Percentiles rank a stretch among this genome's conserved stretches.
phyloP scores from a whole-genome alignment of 2,888 invertebrate genomes.

The Drosophila siamana region DNA sequence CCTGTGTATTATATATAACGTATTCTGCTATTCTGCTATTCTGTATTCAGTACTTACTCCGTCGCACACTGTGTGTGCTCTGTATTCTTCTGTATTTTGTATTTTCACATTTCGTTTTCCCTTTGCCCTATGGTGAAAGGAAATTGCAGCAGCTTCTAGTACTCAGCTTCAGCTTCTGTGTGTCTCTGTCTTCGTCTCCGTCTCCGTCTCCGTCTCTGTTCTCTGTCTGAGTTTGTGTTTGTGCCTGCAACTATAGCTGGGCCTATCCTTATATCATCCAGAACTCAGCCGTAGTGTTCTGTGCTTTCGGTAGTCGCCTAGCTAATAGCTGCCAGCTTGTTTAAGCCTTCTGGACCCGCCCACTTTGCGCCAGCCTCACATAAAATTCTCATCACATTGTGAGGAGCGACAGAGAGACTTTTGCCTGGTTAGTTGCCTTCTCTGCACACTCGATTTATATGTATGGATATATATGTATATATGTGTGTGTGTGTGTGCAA shows the following conservation, averaged over 20 bases:
- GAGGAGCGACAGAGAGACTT: constrained; percentile 32
- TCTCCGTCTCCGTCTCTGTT: no score
- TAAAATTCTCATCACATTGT: constrained; percentile 58
- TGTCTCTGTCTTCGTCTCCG: no score
- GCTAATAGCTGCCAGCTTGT: constrained; percentile 76
- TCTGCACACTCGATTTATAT: constrained; percentile 61
- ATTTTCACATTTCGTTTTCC: constrained; percentile 59
- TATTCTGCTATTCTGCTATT: constrained; percentile 14
- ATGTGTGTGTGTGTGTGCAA: constrained; percentile 28
- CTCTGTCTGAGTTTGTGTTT: not conserved
- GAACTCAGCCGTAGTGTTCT: constrained; percentile 5
- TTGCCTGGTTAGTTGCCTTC: constrained; percentile 36
- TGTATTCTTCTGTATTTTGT: constrained; percentile 44
- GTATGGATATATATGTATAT: constrained; percentile 12
- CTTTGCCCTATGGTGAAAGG: constrained; percentile 63
- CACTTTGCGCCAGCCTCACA: constrained; percentile 23
- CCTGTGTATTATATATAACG: constrained; percentile 40
- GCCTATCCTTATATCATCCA: constrained; percentile 26
- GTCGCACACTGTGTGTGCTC: not conserved
- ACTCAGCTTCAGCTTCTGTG: not conserved
- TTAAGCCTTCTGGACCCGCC: constrained; percentile 53
- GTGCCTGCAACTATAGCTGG: constrained; percentile 3
- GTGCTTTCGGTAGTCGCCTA: constrained; percentile 45
- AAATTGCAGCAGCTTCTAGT: constrained; percentile 51
- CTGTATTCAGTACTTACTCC: constrained; percentile 9